phyloP scores from a whole-genome alignment of 2,113 vertebrate genomes.

The Colistium nudipinnis region DNA sequence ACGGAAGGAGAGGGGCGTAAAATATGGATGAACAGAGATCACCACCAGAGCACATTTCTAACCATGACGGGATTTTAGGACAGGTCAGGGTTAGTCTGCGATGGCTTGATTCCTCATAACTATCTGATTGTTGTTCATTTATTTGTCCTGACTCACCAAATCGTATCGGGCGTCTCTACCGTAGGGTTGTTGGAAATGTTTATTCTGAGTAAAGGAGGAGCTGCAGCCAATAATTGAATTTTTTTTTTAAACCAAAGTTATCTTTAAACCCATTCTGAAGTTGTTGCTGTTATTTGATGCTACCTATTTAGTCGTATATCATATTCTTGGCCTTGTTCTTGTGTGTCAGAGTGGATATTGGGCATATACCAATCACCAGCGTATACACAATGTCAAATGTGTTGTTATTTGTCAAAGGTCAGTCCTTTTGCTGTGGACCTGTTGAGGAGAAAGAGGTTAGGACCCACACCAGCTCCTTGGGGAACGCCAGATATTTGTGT shows the following conservation, averaged over 20 bases:
- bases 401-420: neutral
- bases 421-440: no score
- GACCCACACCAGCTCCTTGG: neutral
- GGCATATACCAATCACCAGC: no score
- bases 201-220: no score
- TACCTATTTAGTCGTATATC: no score
- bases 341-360: no score
- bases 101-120: neutral
- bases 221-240: no score
- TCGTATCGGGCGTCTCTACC: no score
- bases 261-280: neutral
- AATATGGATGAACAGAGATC: constrained; percentile 75
- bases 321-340: no score
- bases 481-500: neutral
- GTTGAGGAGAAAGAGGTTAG: neutral
- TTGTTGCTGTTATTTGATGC: no score
- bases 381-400: neutral
- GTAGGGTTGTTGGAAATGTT: no score
- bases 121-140: no score
- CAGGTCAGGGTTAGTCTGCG: constrained; percentile 14
- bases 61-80: constrained; percentile 29
- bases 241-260: neutral
- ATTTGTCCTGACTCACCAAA: neutral
- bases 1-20: constrained; percentile 65
- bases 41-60: constrained; percentile 26